Evolutionary conservation across 2,888 invertebrate genomes (phyloP).

Genomic region (Bursaphelenchus okinawaensis): DNA sequence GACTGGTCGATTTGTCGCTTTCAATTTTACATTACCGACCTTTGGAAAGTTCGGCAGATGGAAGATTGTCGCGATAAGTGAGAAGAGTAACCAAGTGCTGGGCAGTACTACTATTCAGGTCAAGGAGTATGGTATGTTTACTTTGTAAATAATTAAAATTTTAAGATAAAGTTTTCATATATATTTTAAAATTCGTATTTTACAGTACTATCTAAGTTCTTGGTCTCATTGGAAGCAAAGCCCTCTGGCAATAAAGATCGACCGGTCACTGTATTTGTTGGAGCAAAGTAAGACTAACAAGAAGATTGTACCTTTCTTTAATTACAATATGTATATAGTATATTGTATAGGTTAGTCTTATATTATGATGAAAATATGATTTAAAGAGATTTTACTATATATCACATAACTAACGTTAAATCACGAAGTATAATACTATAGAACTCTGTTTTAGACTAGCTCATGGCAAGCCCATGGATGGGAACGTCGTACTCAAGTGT

Average conservation of each 20-base stretch:
- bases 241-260: background rate
- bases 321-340: background rate
- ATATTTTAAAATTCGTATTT: background rate
- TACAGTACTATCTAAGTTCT: constrained; percentile 27
- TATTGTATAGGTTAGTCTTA: no score
- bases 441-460: constrained; percentile 17
- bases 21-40: constrained; percentile 4
- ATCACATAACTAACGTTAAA: no score
- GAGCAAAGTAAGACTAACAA: background rate
- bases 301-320: no score
- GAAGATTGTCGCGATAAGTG: constrained; percentile 24
- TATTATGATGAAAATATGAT: no score
- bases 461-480: constrained; percentile 18
- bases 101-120: constrained; percentile 13
- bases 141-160: background rate
- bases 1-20: background rate
- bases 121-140: constrained; percentile 21
- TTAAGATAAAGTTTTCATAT: no score
- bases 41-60: constrained; percentile 45
- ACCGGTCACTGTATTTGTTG: background rate
- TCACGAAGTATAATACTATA: no score
- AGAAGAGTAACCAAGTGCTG: constrained; percentile 3
- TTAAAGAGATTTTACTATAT: no score
- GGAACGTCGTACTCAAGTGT: constrained; percentile 16
- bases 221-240: constrained; percentile 10